Evolutionary conservation across 1,140 invertebrate species (phyloP), one percentile per base, ranked within the genome.

Genomic region (Sitobion miscanthi): DNA sequence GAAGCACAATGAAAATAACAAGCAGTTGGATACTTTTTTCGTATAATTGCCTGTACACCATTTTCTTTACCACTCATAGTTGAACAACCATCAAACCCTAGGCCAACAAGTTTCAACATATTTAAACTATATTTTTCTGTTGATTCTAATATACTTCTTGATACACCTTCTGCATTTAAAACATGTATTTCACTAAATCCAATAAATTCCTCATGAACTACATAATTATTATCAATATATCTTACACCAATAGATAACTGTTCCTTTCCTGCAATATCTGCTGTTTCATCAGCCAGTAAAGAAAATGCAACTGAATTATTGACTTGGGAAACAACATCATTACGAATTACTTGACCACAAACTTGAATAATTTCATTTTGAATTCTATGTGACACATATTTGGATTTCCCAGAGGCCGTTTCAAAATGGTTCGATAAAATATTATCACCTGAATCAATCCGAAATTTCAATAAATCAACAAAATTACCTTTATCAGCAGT

Each of bases 181-280:
- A 45, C 5, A 45, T 86, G 8, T 11, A 95, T 62, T 88, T 95
- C 93, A 45, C 94, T 93, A 94, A 95, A 94, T 25, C 94, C 94
- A 85, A 95, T 21, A 94, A 94, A 95, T 94, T 95, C 94, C 94
- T 95, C 94, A 69, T 91, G n/a, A 7, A 54, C 49, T 11, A 35
- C 83, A 54, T 38, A 95, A 91, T 88, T 94, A 91, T 25, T 94
- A 87, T 94, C 94, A 94, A 94, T 94, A 93, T 94, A 95, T 82
- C 94, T 88, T 69, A 94, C 83, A 47, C 94, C 94, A 85, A 95
- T 93, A 17, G 95, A 95, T 23, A 95, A 90, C 85, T 95, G 94
- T 88, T 95, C 94, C 49, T 94, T 94, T 89, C 42, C 42, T 42
- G 42, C 42, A 42, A 42, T 42, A 42, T 95, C 94, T 49, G 90